Evolutionary conservation across 2,113 vertebrate genomes (phyloP).

Genomic region (Dunckerocampus dactyliophorus): DNA sequence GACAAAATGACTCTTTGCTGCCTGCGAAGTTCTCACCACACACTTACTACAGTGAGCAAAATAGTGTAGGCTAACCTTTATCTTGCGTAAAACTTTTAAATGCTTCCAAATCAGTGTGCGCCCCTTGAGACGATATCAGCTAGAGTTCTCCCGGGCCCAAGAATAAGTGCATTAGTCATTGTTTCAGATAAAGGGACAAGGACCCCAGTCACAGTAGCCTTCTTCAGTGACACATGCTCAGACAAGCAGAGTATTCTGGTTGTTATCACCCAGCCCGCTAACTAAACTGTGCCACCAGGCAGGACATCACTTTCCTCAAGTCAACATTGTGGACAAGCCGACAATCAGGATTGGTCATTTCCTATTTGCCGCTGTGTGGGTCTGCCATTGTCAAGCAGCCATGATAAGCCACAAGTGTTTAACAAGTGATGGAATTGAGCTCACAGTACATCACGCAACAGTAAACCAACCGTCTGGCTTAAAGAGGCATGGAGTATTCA

Average conservation of each 20-base stretch:
- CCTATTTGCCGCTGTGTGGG: constrained; percentile 28
- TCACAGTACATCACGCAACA: no score
- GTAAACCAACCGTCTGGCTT: no score
- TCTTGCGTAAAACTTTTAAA: constrained; percentile 43
- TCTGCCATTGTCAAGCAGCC: constrained; percentile 11
- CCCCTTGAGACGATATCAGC: constrained; percentile 61
- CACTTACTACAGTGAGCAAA: constrained; percentile 20
- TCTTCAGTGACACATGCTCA: constrained; percentile 56
- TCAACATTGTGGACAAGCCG: constrained; percentile 52
- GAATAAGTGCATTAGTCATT: constrained; percentile 68
- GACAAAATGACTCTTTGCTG: constrained; percentile 15
- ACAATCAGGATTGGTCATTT: constrained; percentile 30
- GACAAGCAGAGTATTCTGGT: constrained; percentile 37
- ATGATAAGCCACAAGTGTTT: background rate
- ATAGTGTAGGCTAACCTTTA: constrained; percentile 42
- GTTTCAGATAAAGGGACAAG: constrained; percentile 61
- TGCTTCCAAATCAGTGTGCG: constrained; percentile 47
- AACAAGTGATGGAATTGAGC: background rate
- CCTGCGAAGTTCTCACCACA: constrained; percentile 13
- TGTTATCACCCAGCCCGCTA: constrained; percentile 55
- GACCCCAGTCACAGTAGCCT: constrained; percentile 43
- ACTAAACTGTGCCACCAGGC: constrained; percentile 39
- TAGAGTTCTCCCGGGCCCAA: constrained; percentile 51
- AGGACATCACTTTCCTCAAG: constrained; percentile 31
- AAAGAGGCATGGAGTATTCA: no score